Base-by-base conservation (phyloP, 30 jellyfish, hydroid and myxozoan genomes). In the Aurelia aurita complex sp. Pacific region DNA sequence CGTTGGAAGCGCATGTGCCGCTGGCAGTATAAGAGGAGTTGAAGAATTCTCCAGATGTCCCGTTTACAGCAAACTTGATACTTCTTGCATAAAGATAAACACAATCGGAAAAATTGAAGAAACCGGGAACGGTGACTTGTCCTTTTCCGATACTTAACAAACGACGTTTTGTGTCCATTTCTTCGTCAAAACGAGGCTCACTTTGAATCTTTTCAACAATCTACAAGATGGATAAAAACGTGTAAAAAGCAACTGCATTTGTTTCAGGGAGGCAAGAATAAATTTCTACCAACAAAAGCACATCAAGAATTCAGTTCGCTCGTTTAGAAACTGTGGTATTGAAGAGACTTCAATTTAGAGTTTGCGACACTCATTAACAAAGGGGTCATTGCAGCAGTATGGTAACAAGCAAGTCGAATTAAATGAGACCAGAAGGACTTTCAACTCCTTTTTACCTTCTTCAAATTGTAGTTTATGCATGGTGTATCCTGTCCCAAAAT, bases 71-170 rank as follows among this genome's bases (percentile, higher is more conserved):
- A 6, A 86, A 72, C 18, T 32, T 54, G 29, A 86, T 76, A 16
- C 76, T 55, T 3, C 65, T 77, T 4, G 96, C 82, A 65, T 65
- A 86, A 32, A 86, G 67, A 42, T 35, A 86, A 23, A 86, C 82
- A 59, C 96, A 86, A 66, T 68, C 76, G 14, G 46, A 17, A 67
- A 76, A 69, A 64, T 76, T 77, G 81, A 75, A 86, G 67, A 86
- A 80, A 46, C 57, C 57, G 8, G 57, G 57, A 13, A 46, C 57
- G 6, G 57, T 46, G 14, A 46, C 57, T 13, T 53, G 50, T 14
- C 77, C 81, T 4, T 68, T 73, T 18, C 53, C 17, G 1, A 54
- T 55, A 17, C 89, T 61, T 1, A 86, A 82, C 15, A 86, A 80
- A 77, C 77, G 96, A 13, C 96, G 79, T 51, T 60, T 86, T 10